phyloP scores from a whole-genome alignment of 2,113 vertebrate species.

The Struthidea cinerea region DNA sequence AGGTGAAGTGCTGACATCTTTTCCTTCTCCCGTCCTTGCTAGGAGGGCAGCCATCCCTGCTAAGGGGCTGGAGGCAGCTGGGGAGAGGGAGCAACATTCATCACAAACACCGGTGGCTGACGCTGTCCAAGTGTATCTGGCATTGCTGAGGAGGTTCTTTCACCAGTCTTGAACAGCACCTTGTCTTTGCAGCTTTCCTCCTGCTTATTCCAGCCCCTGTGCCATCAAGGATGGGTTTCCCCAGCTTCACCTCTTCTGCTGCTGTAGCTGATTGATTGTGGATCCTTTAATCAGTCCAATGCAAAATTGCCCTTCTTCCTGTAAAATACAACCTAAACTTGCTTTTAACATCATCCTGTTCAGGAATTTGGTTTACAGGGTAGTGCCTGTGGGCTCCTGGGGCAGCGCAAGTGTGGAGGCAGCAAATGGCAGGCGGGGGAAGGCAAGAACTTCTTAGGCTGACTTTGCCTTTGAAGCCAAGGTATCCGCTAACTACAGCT shows the following conservation, averaged over 20 bases:
- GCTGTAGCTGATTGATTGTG: background rate
- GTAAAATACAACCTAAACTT: background rate
- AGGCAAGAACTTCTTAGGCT: slow-evolving; percentile 16
- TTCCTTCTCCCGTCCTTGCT: background rate
- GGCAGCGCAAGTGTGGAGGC: background rate
- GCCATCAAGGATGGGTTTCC: background rate
- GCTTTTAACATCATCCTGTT: background rate
- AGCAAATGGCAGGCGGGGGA: background rate
- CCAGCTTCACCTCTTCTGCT: background rate
- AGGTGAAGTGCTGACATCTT: background rate
- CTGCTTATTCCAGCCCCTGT: background rate
- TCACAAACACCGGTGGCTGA: background rate
- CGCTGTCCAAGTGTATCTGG: rapidly evolving
- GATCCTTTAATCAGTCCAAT: background rate
- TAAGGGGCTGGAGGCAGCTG: background rate
- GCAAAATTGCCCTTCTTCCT: background rate
- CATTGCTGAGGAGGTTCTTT: background rate
- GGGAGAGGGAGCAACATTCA: background rate
- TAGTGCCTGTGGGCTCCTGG: background rate
- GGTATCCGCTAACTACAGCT: background rate
- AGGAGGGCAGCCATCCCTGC: background rate
- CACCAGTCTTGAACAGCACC: background rate
- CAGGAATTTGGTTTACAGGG: background rate
- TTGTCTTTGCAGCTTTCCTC: background rate
- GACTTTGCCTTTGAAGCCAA: slow-evolving; percentile 38